Conservation (phyloP, 2,113 vertebrate genomes). For the Piaya cayana region DNA sequence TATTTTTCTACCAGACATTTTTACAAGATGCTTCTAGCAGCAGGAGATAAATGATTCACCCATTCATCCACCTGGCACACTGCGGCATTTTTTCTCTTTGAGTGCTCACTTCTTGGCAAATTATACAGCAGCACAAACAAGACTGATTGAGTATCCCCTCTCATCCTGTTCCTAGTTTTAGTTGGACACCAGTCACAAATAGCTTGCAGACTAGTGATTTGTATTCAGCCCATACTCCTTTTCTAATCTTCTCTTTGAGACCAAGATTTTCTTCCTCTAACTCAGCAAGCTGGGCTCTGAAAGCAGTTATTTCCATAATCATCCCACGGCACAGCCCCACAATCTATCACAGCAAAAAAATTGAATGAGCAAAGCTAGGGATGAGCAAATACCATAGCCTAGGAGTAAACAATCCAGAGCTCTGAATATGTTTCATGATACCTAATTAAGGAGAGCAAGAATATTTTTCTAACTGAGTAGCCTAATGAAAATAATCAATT, state of each 20-base stretch:
- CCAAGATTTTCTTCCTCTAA: constrained; percentile 70
- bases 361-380: background rate
- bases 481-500: background rate
- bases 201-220: constrained; percentile 73
- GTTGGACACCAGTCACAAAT: constrained; percentile 71
- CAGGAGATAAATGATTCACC: constrained; percentile 43
- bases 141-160: background rate
- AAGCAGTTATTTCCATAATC: constrained; percentile 78
- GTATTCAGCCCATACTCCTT: constrained; percentile 71
- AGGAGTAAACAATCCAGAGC: background rate
- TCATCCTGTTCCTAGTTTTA: constrained; percentile 75
- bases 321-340: constrained; percentile 67
- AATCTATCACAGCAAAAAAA: constrained; percentile 46
- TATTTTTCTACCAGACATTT: constrained; percentile 11
- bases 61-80: constrained; percentile 10
- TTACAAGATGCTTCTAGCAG: constrained; percentile 32
- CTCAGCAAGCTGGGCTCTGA: constrained; percentile 66
- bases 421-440: background rate
- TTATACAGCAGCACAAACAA: background rate
- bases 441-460: background rate
- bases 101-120: background rate
- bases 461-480: background rate
- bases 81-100: background rate
- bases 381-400: background rate
- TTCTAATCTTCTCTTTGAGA: constrained; percentile 65